Conservation (phyloP, 1,140 invertebrate genomes). For the Anastrepha ludens region DNA sequence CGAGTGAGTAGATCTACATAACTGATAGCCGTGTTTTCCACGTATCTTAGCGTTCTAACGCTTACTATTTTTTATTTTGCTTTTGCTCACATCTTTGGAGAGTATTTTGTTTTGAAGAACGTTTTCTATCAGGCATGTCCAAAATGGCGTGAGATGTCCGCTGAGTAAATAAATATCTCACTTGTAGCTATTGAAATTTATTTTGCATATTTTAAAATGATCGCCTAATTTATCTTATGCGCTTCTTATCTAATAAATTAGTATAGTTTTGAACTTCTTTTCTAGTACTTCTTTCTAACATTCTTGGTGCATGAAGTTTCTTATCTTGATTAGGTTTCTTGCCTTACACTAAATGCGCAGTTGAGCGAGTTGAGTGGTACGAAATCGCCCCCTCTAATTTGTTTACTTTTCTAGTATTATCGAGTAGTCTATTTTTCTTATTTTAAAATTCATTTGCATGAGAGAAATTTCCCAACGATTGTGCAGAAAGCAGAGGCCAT, state of each 20-base stretch:
- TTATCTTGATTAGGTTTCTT: neutral
- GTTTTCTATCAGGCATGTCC: neutral
- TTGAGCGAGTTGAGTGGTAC: too few species aligned
- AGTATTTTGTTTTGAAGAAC: neutral
- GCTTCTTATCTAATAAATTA: neutral
- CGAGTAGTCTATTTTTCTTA: neutral
- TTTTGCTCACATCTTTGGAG: neutral
- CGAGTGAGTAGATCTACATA: constrained; percentile 18
- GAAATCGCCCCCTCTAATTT: neutral
- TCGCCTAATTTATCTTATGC: constrained; percentile 12
- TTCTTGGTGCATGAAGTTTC: neutral
- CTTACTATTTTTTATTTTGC: neutral
- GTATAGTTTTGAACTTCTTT: neutral
- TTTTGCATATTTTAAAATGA: constrained; percentile 6
- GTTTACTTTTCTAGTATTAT: neutral
- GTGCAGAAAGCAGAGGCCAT: neutral
- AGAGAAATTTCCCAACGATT: too few species aligned
- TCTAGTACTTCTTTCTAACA: neutral
- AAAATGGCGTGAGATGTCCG: neutral
- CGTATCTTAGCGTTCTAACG: neutral
- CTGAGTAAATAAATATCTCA: neutral
- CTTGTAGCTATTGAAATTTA: neutral
- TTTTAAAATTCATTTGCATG: neutral
- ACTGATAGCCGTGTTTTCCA: constrained; percentile 17
- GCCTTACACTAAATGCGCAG: too few species aligned